Evolutionary conservation across 2,888 invertebrate genomes (phyloP), one percentile per base, ranked within the genome.

Genomic region (Drosophila barbarae): DNA sequence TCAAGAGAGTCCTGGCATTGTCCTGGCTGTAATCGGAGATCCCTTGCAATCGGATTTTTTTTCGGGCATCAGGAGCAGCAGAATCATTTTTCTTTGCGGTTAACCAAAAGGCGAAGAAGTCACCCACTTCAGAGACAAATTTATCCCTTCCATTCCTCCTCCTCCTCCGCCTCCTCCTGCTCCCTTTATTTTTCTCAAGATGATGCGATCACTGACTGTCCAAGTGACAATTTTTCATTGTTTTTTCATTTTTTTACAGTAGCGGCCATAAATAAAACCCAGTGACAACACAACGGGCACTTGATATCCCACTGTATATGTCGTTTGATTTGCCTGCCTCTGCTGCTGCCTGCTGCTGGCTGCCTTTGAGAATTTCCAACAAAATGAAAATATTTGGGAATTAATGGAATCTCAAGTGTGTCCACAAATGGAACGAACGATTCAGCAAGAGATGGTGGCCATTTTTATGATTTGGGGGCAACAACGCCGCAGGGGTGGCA

Each of bases 331-430:
- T 61, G 57, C 26, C 56, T 38, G 54, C 28, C 57, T 9, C 42
- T 7, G 18, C 13, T n/a, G 23, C 28, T 28, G 15, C 44, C 18
- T 10, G 26, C 36, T 18, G 23, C 18, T 26, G 18, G 26, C 28
- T 46, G 32, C 38, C 61, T 60, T 38, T 35, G 32, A 60, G 26
- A 46, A 38, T 59, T 59, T 59, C 30, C 59, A 36, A 46, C 59
- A 18, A 41, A 76, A 84, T 74, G 71, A 66, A 83, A 83, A 83
- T 85, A 81, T 85, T 81, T 85, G 76, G 67, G 79, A 79, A 84
- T 81, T 81, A 81, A 85, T 81, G 85, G 81, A 81, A 84, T 78
- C 82, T 81, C 81, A 81, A 81, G 81, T 81, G 81, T 85, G 85
- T 85, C 84, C 85, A 81, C 81, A 81, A 85, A 85, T 81, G 84